Base-by-base conservation (phyloP, 1,140 invertebrate species). In the Scaptomyza pallida region DNA sequence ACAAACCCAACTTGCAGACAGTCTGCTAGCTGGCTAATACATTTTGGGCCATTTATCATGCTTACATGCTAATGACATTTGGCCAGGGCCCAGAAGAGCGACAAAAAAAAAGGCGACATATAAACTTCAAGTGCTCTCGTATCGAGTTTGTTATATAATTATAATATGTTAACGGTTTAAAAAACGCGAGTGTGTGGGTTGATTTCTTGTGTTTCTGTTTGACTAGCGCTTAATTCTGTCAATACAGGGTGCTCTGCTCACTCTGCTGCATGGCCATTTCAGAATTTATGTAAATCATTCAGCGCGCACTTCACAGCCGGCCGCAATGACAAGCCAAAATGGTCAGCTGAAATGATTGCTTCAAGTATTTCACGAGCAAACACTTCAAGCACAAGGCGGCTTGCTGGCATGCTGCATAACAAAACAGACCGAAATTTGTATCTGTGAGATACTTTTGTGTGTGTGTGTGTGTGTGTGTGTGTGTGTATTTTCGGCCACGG, bases 271-370 rank as follows among this genome's bases (percentile, higher is more conserved):
- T 70, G 67, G 75, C 71, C 77, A 77, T 77, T 81, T 68, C 81
- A 85, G 81, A 85, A 85, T 85, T 85, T 88, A 85, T 85, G 81
- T 85, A 85, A 86, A 85, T 85, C 81, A 85, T 88, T 85, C 72
- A 59, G 76, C 64, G 76, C 64, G 67, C 81, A 85, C 81, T 85
- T 85, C 60, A 86, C 33, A 55, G 47, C 70, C 55, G 81, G 77
- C 77, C 81, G 72, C 81, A 85, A 85, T 85, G 81, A 85, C 81
- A 86, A 65, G 81, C 74, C 81, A 50, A 74, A 86, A 86, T 40
- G 37, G 37, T 33, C 65, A 60, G 0, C 5, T 1, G 47, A 75
- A 86, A 86, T 81, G 80, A 75, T 86, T 74, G 62, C 69, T 68
- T 85, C 70, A 72, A 85, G 81, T 81, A 83, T 77, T 88, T 86